Conservation (phyloP, 2,888 invertebrate genomes). For the Allolobophora icterica region DNA sequence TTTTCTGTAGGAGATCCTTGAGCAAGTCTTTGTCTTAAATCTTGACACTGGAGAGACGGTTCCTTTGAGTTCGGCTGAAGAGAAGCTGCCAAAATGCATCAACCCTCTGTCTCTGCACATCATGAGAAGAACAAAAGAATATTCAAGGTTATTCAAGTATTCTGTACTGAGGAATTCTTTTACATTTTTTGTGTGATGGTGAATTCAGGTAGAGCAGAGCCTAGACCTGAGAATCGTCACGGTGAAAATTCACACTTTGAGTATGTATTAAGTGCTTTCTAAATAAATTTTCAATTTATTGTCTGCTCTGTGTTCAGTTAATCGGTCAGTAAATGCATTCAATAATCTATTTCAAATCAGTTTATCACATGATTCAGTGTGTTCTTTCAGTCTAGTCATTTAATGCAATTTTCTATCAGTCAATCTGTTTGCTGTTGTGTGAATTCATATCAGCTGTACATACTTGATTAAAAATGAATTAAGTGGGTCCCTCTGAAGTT, state of each 20-base stretch:
- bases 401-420: not conserved
- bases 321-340: not conserved
- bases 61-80: conserved; percentile 92
- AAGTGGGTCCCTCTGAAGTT: not conserved
- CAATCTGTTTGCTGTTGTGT: not conserved
- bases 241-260: not conserved
- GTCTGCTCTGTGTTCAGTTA: not conserved
- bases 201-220: not conserved
- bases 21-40: conserved; percentile 77
- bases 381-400: not conserved
- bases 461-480: not conserved
- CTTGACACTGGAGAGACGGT: conserved; percentile 82
- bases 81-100: conserved; percentile 86
- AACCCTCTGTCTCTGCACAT: conserved; percentile 94
- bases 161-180: conserved; percentile 30
- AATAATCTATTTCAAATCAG: not conserved
- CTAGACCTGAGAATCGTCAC: not conserved
- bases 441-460: not conserved
- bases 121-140: conserved; percentile 76
- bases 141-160: conserved; percentile 69
- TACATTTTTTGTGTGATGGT: conserved; percentile 20
- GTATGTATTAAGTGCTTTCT: not conserved
- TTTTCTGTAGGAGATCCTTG: conserved; percentile 78
- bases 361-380: not conserved
- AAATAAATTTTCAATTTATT: not conserved